phyloP scores from a whole-genome alignment of 2,888 invertebrate genomes.

The Lobophora halterata region DNA sequence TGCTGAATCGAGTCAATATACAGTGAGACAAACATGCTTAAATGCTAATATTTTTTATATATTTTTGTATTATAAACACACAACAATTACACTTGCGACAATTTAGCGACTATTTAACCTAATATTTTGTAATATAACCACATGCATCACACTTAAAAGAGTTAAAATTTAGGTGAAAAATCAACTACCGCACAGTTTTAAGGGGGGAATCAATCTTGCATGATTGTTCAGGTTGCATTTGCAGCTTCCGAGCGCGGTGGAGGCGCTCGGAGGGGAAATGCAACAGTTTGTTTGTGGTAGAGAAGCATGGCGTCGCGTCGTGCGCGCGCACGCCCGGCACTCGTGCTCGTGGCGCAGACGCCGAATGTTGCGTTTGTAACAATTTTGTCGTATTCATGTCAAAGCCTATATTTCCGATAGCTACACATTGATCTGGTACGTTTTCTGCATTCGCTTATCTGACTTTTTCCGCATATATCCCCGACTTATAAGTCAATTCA shows the following conservation, averaged over 20 bases:
- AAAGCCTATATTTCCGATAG: conserved; percentile 60
- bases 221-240: conserved; percentile 35
- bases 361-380: conserved; percentile 49
- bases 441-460: conserved; percentile 62
- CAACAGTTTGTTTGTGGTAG: conserved; percentile 30
- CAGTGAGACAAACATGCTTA: conserved; percentile 31
- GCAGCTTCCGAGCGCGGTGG: conserved; percentile 24
- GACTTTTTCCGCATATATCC: conserved; percentile 69
- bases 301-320: conserved; percentile 41
- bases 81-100: conserved; percentile 33
- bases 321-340: conserved; percentile 35
- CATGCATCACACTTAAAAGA: conserved; percentile 32
- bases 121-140: conserved; percentile 28
- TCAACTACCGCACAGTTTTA: conserved; percentile 41
- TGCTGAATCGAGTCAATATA: conserved; percentile 30
- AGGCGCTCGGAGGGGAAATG: conserved; percentile 10
- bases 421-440: conserved; percentile 58
- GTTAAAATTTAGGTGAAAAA: conserved; percentile 29
- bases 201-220: conserved; percentile 44
- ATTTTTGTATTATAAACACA: conserved; percentile 31
- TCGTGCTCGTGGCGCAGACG: conserved; percentile 45
- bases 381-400: conserved; percentile 53
- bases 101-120: conserved; percentile 33
- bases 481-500: conserved; percentile 67
- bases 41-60: conserved; percentile 26